These are phyloP conservation scores for Chymomyza costata DNA, from an alignment of 1,140 invertebrate species.

Conservation along the genomic window DNA sequence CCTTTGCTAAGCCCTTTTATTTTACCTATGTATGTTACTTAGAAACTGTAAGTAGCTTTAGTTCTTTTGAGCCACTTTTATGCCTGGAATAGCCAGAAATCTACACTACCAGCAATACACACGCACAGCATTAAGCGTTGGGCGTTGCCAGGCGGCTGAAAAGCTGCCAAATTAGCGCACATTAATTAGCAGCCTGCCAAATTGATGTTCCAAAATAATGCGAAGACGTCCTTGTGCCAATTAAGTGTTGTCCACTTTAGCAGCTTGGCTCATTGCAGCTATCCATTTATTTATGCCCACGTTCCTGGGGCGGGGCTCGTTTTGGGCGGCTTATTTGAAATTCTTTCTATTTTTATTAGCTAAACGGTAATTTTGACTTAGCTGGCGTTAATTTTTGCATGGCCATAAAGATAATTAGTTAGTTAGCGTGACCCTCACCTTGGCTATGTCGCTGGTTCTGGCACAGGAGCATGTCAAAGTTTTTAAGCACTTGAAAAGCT, in stretches of 20 bases:
- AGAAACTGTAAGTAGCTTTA: too few species aligned
- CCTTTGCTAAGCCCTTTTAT: too few species aligned
- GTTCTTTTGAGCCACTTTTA: conserved; percentile 3
- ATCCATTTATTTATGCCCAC: conserved; percentile 25
- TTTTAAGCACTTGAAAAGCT: too few species aligned
- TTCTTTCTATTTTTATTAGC: not conserved
- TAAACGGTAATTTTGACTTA: conserved; percentile 10
- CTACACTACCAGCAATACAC: conserved; percentile 43
- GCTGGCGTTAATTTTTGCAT: too few species aligned
- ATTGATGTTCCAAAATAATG: conserved; percentile 65
- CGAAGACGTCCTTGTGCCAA: too few species aligned
- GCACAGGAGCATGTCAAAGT: too few species aligned
- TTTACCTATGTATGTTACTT: not conserved
- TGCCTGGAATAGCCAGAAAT: conserved; percentile 22
- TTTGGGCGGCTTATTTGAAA: conserved; percentile 15
- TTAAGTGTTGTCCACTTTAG: too few species aligned
- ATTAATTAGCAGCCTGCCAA: conserved; percentile 60
- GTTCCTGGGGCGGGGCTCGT: too few species aligned
- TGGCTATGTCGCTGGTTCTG: too few species aligned
- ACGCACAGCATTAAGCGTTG: conserved; percentile 46
- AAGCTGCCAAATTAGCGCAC: conserved; percentile 62
- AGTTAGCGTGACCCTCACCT: not conserved
- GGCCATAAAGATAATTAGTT: conserved; percentile 27
- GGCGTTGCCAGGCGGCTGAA: too few species aligned
- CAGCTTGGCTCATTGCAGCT: too few species aligned